These are phyloP conservation scores for Eriosoma lanigerum DNA, from an alignment of 1,140 invertebrate species.

Conservation along the genomic window DNA sequence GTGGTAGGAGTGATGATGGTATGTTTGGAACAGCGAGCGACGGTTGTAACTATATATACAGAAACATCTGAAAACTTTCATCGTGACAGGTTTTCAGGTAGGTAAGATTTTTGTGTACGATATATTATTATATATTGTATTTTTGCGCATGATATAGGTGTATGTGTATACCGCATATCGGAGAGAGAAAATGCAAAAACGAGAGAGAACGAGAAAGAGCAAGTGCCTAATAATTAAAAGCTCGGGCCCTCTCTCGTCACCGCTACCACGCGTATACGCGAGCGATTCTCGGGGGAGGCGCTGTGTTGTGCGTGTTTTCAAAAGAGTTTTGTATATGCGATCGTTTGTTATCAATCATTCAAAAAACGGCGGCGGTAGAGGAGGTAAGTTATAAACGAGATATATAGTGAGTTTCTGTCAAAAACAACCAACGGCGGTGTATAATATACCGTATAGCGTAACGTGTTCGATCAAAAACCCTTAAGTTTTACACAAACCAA, in stretches of 20 bases:
- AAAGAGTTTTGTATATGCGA: slow-evolving; percentile 29
- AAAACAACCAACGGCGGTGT: slow-evolving; percentile 37
- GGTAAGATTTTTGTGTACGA: slow-evolving; percentile 20
- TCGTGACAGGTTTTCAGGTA: slow-evolving; percentile 39
- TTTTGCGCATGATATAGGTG: neutral
- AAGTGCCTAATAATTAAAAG: slow-evolving; percentile 46
- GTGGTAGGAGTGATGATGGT: too few species aligned
- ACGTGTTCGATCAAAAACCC: slow-evolving; percentile 50
- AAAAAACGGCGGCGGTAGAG: slow-evolving; percentile 17
- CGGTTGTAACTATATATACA: neutral
- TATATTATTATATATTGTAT: slow-evolving; percentile 10
- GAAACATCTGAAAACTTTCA: neutral
- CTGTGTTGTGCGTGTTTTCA: neutral
- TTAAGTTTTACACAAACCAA: slow-evolving; percentile 31
- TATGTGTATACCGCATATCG: neutral
- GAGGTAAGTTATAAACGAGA: neutral
- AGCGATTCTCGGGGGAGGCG: neutral
- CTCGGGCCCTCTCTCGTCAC: slow-evolving; percentile 13
- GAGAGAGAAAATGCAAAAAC: neutral
- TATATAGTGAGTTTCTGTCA: slow-evolving; percentile 28
- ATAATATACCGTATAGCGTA: neutral
- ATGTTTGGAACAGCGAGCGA: slow-evolving; percentile 27
- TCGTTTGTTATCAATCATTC: slow-evolving; percentile 51
- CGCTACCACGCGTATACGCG: neutral
- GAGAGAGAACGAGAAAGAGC: neutral